A percentile compares a stretch with the other conserved stretches of the same genome.
Conservation (phyloP, 2,113 vertebrate genomes). For the Perca fluviatilis region DNA sequence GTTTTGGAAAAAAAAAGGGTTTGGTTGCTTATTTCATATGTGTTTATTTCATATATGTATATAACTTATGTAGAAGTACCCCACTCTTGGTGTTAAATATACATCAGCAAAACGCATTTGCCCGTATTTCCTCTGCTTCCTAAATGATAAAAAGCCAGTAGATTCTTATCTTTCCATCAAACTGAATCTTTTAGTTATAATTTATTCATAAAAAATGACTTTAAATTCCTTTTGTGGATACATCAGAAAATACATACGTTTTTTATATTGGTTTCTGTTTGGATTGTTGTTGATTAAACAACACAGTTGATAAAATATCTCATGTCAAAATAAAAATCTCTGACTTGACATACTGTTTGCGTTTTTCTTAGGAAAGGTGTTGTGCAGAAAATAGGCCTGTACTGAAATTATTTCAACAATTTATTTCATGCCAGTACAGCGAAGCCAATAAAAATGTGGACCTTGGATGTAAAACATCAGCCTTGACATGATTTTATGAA, state of each 20-base stretch:
- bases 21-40: neutral
- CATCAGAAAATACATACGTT: neutral
- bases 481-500: too few species aligned
- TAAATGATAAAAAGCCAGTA: neutral
- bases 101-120: neutral
- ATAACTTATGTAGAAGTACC: neutral
- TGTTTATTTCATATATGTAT: constrained; percentile 4
- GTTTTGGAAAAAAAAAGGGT: neutral
- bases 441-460: too few species aligned
- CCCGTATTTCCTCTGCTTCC: neutral
- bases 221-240: neutral
- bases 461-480: too few species aligned
- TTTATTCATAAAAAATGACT: neutral
- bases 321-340: constrained; percentile 32
- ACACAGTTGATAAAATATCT: neutral
- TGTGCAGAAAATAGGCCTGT: too few species aligned
- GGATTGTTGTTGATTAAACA: constrained; percentile 10
- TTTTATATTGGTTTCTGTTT: neutral
- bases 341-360: neutral
- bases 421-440: too few species aligned
- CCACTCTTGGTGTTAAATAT: neutral
- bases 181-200: neutral
- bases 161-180: neutral
- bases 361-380: neutral
- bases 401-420: too few species aligned